Evolutionary conservation across 1,140 invertebrate genomes (phyloP), one percentile per base, ranked within the genome.

Genomic region (Luehdorfia chinensis): DNA sequence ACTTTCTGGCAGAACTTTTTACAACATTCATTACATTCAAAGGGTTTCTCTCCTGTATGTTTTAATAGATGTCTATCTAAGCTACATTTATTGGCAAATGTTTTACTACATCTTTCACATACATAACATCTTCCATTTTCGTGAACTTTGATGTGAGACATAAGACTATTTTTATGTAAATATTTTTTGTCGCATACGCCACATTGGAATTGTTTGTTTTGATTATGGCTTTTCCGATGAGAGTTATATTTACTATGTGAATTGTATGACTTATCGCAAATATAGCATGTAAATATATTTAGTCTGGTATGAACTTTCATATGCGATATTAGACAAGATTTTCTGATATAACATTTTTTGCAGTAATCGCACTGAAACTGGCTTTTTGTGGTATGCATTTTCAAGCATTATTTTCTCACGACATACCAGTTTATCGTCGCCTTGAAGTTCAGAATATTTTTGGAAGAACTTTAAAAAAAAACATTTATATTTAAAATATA

Each of bases 81-180:
- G 15, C 39, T 30, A 11, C n/a, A 43, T 43, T 43, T 43, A 30
- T 43, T 43, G 6, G 4, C 4, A 19, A 43, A 43, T 0, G 39
- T 30, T 43, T 43, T 43, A 18, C 15, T 43, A 16, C 39, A 43
- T 43, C 11, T 43, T 16, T 30, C 39, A 28, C 39, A 43, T 2
- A 30, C 1, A 13, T 3, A 43, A 18, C 25, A 28, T 12, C 14
- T 30, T 11, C 15, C 39, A 12, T 43, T 43, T 9, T 0, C 2
- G 8, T 43, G 39, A 15, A 18, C 16, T 30, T 43, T 43, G 11
- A 30, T 2, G 11, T 43, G 39, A 30, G 27, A 11, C 6, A 30
- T 28, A 18, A 43, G 27, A 19, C 27, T 43, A n/a, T 43, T n/a
- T 7, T 15, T n/a, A 1, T 43, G 25, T 13, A 18, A 9, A 19